Conservation (phyloP, 1,140 invertebrate species). For the Psilanteris sp. region DNA sequence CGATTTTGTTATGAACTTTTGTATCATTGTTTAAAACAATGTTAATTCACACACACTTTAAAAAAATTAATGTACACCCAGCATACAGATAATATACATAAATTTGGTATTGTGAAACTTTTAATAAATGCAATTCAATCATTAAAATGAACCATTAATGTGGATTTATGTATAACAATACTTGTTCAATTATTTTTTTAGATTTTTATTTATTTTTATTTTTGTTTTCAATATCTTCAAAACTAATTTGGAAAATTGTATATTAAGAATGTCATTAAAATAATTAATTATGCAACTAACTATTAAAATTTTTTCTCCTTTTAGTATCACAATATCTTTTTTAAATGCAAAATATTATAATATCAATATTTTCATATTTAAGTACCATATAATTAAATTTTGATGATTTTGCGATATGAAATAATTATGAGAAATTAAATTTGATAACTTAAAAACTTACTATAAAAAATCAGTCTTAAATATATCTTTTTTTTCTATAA, state of each 20-base stretch:
- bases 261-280: no score
- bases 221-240: no score
- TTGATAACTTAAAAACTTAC: slow-evolving; percentile 11
- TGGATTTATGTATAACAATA: no score
- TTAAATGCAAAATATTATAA: slow-evolving; percentile 5
- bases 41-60: slow-evolving; percentile 34
- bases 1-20: slow-evolving; percentile 21
- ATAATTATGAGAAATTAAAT: no score
- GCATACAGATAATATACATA: no score
- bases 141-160: no score
- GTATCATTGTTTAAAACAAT: slow-evolving; percentile 27
- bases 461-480: slow-evolving; percentile 39
- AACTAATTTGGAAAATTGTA: slow-evolving; percentile 4
- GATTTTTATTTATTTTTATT: no score
- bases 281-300: slow-evolving; percentile 23
- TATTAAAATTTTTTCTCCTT: slow-evolving; percentile 8
- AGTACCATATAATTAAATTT: slow-evolving; percentile 17
- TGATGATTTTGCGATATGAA: no score
- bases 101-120: no score
- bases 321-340: slow-evolving; percentile 3
- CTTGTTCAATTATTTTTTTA: no score
- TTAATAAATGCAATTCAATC: no score
- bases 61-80: slow-evolving; percentile 20
- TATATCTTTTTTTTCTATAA: slow-evolving; percentile 7
- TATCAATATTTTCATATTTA: slow-evolving; percentile 2